Conservation (phyloP, 1,140 invertebrate species). For the Polypedilum pembai region DNA sequence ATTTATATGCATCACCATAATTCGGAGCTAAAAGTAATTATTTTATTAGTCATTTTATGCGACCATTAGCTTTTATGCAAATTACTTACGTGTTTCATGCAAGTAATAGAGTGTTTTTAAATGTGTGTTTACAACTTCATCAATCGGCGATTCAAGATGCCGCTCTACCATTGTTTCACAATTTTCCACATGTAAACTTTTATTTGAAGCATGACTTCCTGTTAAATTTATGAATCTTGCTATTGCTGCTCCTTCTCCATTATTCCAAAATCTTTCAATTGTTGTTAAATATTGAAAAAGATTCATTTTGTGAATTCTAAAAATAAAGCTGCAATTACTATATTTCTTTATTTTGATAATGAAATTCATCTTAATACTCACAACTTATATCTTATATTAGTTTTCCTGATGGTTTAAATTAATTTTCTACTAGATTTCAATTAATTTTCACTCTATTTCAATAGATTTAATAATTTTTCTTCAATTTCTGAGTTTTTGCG, state of each 20-base stretch:
- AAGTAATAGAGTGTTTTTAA: slow-evolving; percentile 50
- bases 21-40: slow-evolving; percentile 52
- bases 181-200: slow-evolving; percentile 58
- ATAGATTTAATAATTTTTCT: too few species aligned
- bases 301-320: slow-evolving; percentile 10
- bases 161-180: slow-evolving; percentile 63
- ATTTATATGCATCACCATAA: slow-evolving; percentile 66
- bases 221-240: slow-evolving; percentile 64
- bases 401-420: too few species aligned
- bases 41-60: slow-evolving; percentile 17
- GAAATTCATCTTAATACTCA: neutral
- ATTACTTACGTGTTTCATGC: slow-evolving; percentile 44
- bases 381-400: neutral
- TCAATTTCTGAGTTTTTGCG: too few species aligned
- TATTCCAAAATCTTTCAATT: slow-evolving; percentile 36
- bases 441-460: too few species aligned
- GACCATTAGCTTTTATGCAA: slow-evolving; percentile 12
- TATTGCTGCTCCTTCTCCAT: slow-evolving; percentile 41
- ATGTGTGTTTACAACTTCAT: slow-evolving; percentile 73
- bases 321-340: neutral
- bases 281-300: slow-evolving; percentile 35
- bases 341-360: neutral
- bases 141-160: slow-evolving; percentile 62
- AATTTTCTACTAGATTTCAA: too few species aligned
- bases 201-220: slow-evolving; percentile 64